These are phyloP conservation scores for Herpailurus yagouaroundi DNA, from an alignment of 2,113 vertebrate genomes.

Conservation along the genomic window DNA sequence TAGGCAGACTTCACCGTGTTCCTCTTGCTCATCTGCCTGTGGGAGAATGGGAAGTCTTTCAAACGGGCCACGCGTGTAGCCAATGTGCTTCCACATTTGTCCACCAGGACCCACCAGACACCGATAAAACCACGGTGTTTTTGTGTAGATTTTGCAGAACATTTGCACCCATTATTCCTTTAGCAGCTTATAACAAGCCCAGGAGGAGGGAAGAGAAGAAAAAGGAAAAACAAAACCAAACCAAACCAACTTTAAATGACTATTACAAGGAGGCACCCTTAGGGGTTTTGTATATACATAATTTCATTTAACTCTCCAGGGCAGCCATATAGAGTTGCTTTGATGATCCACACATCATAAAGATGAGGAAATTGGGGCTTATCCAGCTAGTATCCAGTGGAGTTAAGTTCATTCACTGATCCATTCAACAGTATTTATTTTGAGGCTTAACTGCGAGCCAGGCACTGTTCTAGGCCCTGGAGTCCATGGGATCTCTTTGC, in stretches of 20 bases:
- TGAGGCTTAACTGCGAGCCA: background rate
- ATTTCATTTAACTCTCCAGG: background rate
- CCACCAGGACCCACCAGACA: slow-evolving; percentile 23
- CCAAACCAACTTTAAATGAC: background rate
- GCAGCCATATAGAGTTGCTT: background rate
- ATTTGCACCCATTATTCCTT: slow-evolving; percentile 24
- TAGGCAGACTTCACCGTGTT: slow-evolving; percentile 35
- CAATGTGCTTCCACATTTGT: background rate
- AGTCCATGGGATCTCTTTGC: background rate
- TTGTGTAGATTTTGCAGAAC: slow-evolving; percentile 30
- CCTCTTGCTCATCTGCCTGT: slow-evolving; percentile 16
- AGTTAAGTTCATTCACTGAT: background rate
- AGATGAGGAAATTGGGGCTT: background rate
- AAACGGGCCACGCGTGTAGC: background rate
- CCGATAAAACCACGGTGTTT: background rate
- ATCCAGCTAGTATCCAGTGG: background rate
- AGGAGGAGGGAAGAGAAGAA: slow-evolving; percentile 22
- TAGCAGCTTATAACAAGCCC: background rate
- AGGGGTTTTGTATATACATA: background rate
- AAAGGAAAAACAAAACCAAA: background rate
- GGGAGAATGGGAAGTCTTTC: slow-evolving; percentile 53
- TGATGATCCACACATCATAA: background rate
- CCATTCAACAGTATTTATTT: background rate
- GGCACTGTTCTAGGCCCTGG: background rate
- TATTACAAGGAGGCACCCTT: background rate